Percentiles rank a stretch among this genome's conserved stretches.
Evolutionary conservation across 2,113 vertebrate species (phyloP).

Genomic region (Syngnathus typhle): DNA sequence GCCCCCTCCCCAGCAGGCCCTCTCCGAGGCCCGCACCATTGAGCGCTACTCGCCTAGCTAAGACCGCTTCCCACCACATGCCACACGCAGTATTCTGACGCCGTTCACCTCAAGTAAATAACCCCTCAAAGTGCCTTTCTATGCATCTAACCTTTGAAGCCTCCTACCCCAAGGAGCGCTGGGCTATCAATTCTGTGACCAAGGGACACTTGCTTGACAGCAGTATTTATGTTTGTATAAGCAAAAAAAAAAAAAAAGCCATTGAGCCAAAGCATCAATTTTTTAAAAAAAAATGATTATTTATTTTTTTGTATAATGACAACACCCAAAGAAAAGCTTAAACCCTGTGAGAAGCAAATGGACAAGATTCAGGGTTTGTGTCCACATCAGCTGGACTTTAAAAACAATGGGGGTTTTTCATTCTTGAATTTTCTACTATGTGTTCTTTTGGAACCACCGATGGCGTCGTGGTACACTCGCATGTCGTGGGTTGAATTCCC

Average conservation of each 20-base stretch:
- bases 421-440: conserved; percentile 61
- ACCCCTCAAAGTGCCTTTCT: conserved; percentile 69
- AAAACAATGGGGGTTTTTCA: conserved; percentile 50
- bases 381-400: conserved; percentile 63
- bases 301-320: conserved; percentile 66
- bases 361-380: conserved; percentile 64
- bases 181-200: conserved; percentile 65
- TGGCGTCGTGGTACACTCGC: neutral
- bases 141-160: conserved; percentile 56
- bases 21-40: conserved; percentile 80
- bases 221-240: conserved; percentile 69
- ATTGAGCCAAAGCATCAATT: conserved; percentile 70
- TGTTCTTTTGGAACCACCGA: conserved; percentile 16
- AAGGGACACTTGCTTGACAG: conserved; percentile 55
- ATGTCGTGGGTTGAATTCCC: neutral
- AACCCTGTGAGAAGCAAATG: conserved; percentile 66
- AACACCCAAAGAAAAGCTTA: conserved; percentile 64
- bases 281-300: conserved; percentile 41
- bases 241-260: conserved; percentile 42
- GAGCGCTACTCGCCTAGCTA: conserved; percentile 92
- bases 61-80: conserved; percentile 35
- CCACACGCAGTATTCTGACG: conserved; percentile 67
- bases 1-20: conserved; percentile 71
- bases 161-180: conserved; percentile 54
- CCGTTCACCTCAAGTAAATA: conserved; percentile 66